Conservation (phyloP, 2,888 invertebrate genomes). For the Eubasilissa splendida region DNA sequence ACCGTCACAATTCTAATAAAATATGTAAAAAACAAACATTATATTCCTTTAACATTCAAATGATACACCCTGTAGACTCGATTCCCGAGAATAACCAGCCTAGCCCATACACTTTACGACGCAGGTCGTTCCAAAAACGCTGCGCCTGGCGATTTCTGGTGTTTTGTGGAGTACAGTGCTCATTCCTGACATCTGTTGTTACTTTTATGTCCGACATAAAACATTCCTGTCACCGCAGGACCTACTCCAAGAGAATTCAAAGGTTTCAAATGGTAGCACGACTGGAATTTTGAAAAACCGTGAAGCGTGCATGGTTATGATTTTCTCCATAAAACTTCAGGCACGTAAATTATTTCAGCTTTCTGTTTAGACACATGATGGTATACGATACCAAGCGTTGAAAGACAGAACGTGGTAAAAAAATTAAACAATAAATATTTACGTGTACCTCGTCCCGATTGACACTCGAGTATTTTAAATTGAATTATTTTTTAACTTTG, state of each 20-base stretch:
- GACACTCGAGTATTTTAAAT: no score
- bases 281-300: constrained; percentile 6
- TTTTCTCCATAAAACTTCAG: no score
- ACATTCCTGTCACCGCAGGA: constrained; percentile 31
- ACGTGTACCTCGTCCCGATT: no score
- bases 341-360: no score
- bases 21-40: no score
- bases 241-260: constrained; percentile 10
- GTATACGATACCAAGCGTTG: no score
- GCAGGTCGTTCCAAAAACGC: constrained; percentile 49
- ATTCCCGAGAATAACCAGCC: not conserved
- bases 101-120: constrained; percentile 17
- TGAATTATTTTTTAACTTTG: no score
- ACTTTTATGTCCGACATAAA: constrained; percentile 50
- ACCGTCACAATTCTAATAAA: no score
- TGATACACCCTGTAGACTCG: not conserved
- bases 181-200: constrained; percentile 50
- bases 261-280: not conserved
- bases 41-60: no score
- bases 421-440: no score
- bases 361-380: no score
- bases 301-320: not conserved
- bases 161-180: constrained; percentile 28
- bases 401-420: no score
- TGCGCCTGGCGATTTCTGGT: constrained; percentile 21